phyloP scores from a whole-genome alignment of 2,113 vertebrate species.

The Corythornis madagascariensis region DNA sequence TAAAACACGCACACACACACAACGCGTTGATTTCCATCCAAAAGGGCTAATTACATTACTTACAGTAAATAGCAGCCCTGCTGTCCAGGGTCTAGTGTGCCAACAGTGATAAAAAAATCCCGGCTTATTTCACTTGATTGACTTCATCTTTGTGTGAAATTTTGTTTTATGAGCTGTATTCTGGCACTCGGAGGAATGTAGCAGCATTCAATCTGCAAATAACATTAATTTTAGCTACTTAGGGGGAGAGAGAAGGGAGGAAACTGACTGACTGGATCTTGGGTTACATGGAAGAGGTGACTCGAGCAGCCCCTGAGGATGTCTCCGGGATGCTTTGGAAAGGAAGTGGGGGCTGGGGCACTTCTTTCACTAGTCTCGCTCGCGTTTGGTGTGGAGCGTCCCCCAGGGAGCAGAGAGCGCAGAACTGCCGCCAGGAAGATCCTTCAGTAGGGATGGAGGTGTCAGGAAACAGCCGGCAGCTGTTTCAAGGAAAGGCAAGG shows the following conservation, averaged over 20 bases:
- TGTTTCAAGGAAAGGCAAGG: conserved; percentile 12
- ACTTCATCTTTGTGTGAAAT: conserved; percentile 78
- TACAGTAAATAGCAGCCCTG: conserved; percentile 80
- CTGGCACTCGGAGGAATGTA: conserved; percentile 70
- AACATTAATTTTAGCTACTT: conserved; percentile 72
- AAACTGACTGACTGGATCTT: conserved; percentile 24
- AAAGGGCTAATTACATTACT: conserved; percentile 82
- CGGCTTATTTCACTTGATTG: conserved; percentile 79
- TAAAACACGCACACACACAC: conserved; percentile 50
- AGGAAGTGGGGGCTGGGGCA: conserved; percentile 50
- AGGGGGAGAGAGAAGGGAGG: conserved; percentile 22
- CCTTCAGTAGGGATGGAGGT: conserved; percentile 43
- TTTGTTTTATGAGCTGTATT: conserved; percentile 77
- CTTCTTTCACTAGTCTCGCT: conserved; percentile 22
- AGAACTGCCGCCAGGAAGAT: conserved; percentile 37
- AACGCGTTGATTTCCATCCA: conserved; percentile 71
- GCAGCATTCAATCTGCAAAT: conserved; percentile 71
- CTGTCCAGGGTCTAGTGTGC: conserved; percentile 71
- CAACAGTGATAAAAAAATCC: conserved; percentile 55
- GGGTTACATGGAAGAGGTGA: conserved; percentile 62
- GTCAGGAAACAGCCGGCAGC: conserved; percentile 31
- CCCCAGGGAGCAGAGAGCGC: neutral
- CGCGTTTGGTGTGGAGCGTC: conserved; percentile 2
- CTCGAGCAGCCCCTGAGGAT: conserved; percentile 49
- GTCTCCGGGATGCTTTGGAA: conserved; percentile 42